Base-by-base conservation (phyloP, 2,888 invertebrate genomes). In the Diogma glabrata region DNA sequence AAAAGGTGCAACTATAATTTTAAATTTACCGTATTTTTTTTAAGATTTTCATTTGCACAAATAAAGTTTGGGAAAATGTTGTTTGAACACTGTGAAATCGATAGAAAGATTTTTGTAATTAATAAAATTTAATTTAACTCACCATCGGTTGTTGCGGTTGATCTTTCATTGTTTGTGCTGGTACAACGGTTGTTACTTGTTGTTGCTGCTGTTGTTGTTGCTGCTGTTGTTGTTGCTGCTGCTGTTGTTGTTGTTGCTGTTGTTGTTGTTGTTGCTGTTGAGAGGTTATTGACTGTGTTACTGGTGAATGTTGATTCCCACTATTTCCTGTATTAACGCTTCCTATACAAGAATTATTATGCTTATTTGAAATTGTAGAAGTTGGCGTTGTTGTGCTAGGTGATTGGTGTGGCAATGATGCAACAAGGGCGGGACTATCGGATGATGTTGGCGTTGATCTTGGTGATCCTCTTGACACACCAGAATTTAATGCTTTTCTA, bases 121-220 rank as follows among this genome's bases (percentile, higher is more conserved):
- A 36, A 40, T 19, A 6, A 30, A 43, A 36, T 40, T n/a, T n/a
- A n/a, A n/a, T n/a, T n/a, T n/a, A n/a, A 61, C 67, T 65, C 54
- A 70, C 70, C 70, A 70, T 70, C 33, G 70, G 69, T 59, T 70
- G 70, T 58, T 70, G 71, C 53, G 68, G 69, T 64, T 70, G 70
- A 64, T 70, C 70, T 62, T 70, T 70, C 70, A 70, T 70, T 59
- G 67, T 66, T 64, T 69, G 69, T 54, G 70, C 67, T 63, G 69
- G 65, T 57, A 67, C 64, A 57, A 67, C 63, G 20, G 49, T 33
- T 19, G 49, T 16, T 22, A 49, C 43, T 38, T 53, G 53, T 45
- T 49, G 51, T 28, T 50, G 50, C 24, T 48, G 52, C 40, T 51
- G 51, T 24, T 54, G 47, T 23, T 47, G 47, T 61, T 67, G 68